phyloP scores from a whole-genome alignment of 2,113 vertebrate genomes.

The Podarcis raffonei region DNA sequence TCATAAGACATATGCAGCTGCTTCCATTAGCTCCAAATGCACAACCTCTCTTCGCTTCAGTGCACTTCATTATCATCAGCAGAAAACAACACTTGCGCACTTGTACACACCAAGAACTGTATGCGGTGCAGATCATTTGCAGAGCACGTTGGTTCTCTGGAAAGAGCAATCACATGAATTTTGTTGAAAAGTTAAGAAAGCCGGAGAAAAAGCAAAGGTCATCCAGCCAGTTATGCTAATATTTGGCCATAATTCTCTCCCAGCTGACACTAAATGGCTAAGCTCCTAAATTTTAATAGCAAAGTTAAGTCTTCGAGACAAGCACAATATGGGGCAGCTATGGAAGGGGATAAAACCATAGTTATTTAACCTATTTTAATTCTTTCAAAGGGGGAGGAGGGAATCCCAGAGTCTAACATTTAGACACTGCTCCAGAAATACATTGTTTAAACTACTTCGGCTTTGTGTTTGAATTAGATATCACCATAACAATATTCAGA shows the following conservation, averaged over 20 bases:
- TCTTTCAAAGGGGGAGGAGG: not conserved
- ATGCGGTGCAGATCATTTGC: slow-evolving; percentile 17
- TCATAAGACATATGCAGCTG: slow-evolving; percentile 32
- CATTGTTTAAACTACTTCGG: not conserved
- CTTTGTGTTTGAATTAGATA: slow-evolving; percentile 25
- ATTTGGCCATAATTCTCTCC: slow-evolving; percentile 45
- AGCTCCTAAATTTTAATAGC: slow-evolving; percentile 52
- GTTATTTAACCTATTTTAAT: slow-evolving; percentile 15
- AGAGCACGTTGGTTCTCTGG: not conserved
- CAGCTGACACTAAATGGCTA: slow-evolving; percentile 45
- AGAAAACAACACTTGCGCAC: not conserved
- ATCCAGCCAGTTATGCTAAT: slow-evolving; percentile 38
- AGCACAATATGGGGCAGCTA: slow-evolving; percentile 26
- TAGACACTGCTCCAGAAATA: not conserved
- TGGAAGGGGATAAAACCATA: slow-evolving; percentile 3
- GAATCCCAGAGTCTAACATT: not conserved
- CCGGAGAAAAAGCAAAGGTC: slow-evolving; percentile 10
- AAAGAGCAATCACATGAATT: slow-evolving; percentile 19
- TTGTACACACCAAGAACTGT: not conserved
- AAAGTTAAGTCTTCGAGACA: slow-evolving; percentile 42
- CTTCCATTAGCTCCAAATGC: slow-evolving; percentile 16
- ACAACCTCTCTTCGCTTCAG: slow-evolving; percentile 9
- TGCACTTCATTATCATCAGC: slow-evolving; percentile 41
- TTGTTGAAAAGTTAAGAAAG: slow-evolving; percentile 24
- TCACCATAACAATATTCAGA: not conserved